Percentiles rank a stretch among this genome's conserved stretches.
phyloP scores from a whole-genome alignment of 2,888 invertebrate genomes.

The Rhodophaea formosa region DNA sequence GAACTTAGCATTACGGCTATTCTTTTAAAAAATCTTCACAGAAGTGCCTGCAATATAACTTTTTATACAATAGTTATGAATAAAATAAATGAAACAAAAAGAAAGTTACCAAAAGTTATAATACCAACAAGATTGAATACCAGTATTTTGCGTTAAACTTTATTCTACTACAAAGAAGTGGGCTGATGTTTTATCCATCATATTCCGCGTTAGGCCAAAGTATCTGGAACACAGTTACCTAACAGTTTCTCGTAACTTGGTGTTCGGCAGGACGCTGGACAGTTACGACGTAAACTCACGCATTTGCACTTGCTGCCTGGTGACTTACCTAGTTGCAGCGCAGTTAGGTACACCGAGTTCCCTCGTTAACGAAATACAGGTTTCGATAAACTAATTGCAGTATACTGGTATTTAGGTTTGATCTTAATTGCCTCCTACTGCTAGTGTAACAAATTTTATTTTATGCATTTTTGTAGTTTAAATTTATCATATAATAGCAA shows the following conservation, averaged over 20 bases:
- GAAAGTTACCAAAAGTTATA: too few relatives aligned
- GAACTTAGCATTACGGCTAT: too few relatives aligned
- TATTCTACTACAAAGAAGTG: too few relatives aligned
- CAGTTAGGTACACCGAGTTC: not conserved
- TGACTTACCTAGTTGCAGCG: not conserved
- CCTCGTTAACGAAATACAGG: constrained; percentile 1
- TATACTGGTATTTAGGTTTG: not conserved
- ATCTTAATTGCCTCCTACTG: not conserved
- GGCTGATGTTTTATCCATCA: too few relatives aligned
- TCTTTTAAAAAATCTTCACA: too few relatives aligned
- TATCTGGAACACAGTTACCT: not conserved
- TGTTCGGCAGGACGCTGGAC: not conserved
- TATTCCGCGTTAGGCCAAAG: not conserved
- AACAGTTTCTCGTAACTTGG: constrained; percentile 6
- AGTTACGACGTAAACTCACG: not conserved
- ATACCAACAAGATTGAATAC: too few relatives aligned
- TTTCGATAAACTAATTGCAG: constrained; percentile 6
- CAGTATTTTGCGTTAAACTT: too few relatives aligned
- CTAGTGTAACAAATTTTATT: not conserved
- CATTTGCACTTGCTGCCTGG: not conserved
- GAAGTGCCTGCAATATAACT: too few relatives aligned
- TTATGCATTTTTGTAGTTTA: too few relatives aligned
- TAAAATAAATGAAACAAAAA: too few relatives aligned
- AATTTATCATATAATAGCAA: too few relatives aligned
- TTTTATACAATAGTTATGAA: too few relatives aligned